Base-by-base conservation (phyloP, 37 sponge, comb jelly and placozoan genomes). In the Theonella swinhoei region DNA sequence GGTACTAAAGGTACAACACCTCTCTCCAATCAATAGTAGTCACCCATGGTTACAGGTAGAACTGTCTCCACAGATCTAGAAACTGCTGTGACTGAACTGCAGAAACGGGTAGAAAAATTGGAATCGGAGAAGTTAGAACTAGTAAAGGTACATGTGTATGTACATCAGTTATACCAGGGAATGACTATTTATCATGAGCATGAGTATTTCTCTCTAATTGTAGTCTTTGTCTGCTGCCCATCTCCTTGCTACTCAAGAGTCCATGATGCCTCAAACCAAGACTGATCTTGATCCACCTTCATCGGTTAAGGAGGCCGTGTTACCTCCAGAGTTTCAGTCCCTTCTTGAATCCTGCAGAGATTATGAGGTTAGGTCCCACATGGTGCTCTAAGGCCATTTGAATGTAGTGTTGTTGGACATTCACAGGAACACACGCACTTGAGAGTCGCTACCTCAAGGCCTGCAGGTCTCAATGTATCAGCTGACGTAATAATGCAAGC, bases 141-240 rank as follows among this genome's bases (percentile, higher is more conserved):
- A 9, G 59, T 82, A 9, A 81, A 88, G 69, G 88, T 88, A 35
- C 76, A 70, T 25, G 61, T 4, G 41, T 3, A n/a, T 42, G 26
- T 32, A 4, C 7, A 47, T 47, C 54, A 47, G 54, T 7, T 32
- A 69, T 4, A 30, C 35, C 28, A n/a, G n/a, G n/a, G n/a, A n/a
- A n/a, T n/a, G n/a, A n/a, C n/a, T n/a, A n/a, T n/a, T n/a, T n/a
- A n/a, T n/a, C 35, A 8, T 20, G 35, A 69, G 35, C 70, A 1
- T 32, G 19, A 30, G 35, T 69, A 28, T 33, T 33, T 26, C 25
- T 47, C 35, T 68, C n/a, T 59, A 14, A 36, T 19, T 25, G 4
- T 54, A 88, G 88, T 88, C 83, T 35, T 78, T 88, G 30, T 88
- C 88, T 41, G 88, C 83, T 32, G 88, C 83, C 59, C 88, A 88